Base-by-base conservation (phyloP, 2,797 vertebrate genomes). In the Sus cebifrons region DNA sequence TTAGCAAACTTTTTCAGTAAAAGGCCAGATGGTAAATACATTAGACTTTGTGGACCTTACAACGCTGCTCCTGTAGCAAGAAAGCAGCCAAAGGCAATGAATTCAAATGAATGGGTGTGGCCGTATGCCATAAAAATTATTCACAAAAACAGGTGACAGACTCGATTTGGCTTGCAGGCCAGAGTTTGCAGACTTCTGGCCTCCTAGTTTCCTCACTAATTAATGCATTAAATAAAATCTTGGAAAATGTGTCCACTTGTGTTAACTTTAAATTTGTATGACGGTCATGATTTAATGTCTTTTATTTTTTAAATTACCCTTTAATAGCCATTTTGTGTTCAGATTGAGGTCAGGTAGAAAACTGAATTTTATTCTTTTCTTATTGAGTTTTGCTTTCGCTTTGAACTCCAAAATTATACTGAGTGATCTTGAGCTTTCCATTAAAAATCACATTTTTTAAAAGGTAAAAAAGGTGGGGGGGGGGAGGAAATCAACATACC, bases 281-380 rank as follows among this genome's bases (percentile, higher is more conserved):
- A 95, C 23, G 23, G 89, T 95, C 64, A 77, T 23, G 49, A 92
- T 87, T 92, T 88, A 87, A 82, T 23, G 13, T 83, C 62, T 86
- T 89, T 16, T 58, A 85, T 49, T 62, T 79, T 92, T 16, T 77
- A 87, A 79, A 65, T 75, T 75, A 92, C 94, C 2, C 23, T 78
- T 60, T 83, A 65, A 74, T 10, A 79, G 29, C 23, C 11, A 65
- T 89, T 97, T 94, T 91, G 67, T 92, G 54, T 94, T 97, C 83
- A 73, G 14, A 86, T 54, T 86, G 74, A 94, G 60, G 89, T 97
- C 90, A 98, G 52, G 44, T 83, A 23, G 68, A 79, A 94, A 96
- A 92, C 95, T 98, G 71, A 93, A 97, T 97, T 97, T 98, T 93
- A 94, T 96, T 98, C 75, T 97, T 81, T 96, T 97, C 0, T 67